phyloP scores from a whole-genome alignment of 2,797 vertebrate species.

The Girardinus metallicus region DNA sequence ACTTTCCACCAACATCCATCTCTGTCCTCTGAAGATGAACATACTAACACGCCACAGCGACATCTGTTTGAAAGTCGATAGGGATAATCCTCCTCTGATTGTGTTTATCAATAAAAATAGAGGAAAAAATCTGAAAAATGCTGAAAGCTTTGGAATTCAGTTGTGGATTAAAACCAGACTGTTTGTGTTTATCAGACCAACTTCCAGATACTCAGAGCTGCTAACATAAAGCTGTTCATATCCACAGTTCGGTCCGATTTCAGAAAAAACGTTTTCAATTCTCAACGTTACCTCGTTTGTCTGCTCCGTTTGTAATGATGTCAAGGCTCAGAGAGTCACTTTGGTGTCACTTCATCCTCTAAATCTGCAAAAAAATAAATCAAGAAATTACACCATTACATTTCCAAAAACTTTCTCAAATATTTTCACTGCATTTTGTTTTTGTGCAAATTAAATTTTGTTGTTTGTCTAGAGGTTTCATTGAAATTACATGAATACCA shows the following conservation, averaged over 20 bases:
- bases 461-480: neutral
- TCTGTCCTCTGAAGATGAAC: constrained; percentile 37
- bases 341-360: constrained; percentile 34
- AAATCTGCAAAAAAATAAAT: constrained; percentile 19
- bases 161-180: constrained; percentile 28
- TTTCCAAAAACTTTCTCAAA: neutral
- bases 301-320: constrained; percentile 6
- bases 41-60: constrained; percentile 20
- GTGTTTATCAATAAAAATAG: constrained; percentile 50
- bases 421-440: neutral
- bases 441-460: neutral
- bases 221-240: neutral
- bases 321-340: neutral
- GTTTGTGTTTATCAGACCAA: constrained; percentile 19
- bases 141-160: constrained; percentile 15
- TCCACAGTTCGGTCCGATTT: neutral
- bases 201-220: constrained; percentile 3
- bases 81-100: constrained; percentile 34
- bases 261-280: neutral
- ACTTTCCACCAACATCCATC: constrained; percentile 14
- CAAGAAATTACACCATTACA: neutral
- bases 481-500: neutral
- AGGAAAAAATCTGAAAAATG: constrained; percentile 32
- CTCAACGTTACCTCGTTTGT: constrained; percentile 25
- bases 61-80: constrained; percentile 19